These are phyloP conservation scores for Agrotis segetum DNA, from an alignment of 2,888 invertebrate species.

Conservation along the genomic window DNA sequence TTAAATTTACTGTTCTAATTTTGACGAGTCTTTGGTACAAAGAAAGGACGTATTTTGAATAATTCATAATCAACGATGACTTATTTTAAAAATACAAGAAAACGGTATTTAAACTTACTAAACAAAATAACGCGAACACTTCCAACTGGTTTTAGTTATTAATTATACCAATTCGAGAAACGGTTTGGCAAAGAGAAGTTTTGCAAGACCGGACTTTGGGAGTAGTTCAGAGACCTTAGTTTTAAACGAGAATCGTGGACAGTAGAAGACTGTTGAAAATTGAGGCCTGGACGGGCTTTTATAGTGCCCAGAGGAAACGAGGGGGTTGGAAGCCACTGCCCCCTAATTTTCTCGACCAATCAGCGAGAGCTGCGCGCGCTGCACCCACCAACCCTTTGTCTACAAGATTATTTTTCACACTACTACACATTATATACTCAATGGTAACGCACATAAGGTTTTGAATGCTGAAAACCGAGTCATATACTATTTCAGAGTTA, in stretches of 20 bases:
- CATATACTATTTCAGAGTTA: background rate
- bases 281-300: slow-evolving; percentile 7
- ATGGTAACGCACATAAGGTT: slow-evolving; percentile 26
- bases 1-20: background rate
- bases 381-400: slow-evolving; percentile 42
- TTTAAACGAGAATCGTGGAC: background rate
- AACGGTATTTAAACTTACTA: slow-evolving; percentile 4
- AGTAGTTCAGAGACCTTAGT: background rate
- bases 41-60: background rate
- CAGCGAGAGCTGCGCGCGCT: slow-evolving; percentile 50
- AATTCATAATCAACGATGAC: slow-evolving; percentile 7
- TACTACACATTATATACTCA: slow-evolving; percentile 28
- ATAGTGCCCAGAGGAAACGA: slow-evolving; percentile 7
- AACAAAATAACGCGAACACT: background rate
- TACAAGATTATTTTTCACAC: slow-evolving; percentile 18
- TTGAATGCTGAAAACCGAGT: slow-evolving; percentile 11
- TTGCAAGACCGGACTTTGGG: background rate
- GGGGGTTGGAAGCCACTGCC: slow-evolving; percentile 39
- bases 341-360: slow-evolving; percentile 47
- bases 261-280: slow-evolving; percentile 30
- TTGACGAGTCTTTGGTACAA: background rate
- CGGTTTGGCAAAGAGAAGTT: background rate
- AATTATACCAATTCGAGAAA: background rate
- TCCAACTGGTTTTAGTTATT: background rate
- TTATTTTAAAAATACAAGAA: background rate